Base-by-base conservation (phyloP, 2,888 invertebrate genomes). In the Brassicogethes aeneus region DNA sequence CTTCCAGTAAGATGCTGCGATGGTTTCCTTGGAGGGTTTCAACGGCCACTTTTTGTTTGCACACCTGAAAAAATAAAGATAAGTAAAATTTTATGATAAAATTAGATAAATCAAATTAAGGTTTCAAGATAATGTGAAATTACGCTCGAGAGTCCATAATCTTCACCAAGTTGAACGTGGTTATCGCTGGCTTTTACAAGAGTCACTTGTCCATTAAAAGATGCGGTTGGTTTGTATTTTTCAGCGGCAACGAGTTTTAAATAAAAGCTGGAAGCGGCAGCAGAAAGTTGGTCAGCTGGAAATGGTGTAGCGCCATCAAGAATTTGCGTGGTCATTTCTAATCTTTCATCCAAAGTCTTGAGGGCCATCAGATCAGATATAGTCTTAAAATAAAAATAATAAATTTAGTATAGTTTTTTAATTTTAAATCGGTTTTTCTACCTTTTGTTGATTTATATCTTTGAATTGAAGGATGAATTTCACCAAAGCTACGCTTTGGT, bases 141-240 rank as follows among this genome's bases (percentile, higher is more conserved):
- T 73, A 93, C 92, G 71, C 82, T 77, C 56, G 81, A 77, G 53
- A 97, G 76, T 42, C 91, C 92, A 70, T 96, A 97, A 71, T 95
- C 94, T 52, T 84, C 78, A 48, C 82, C 85, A 50, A 92, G 71
- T 59, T 82, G 75, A 47, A 86, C 83, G 62, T 83, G 88, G 69
- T 87, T 91, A 62, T 92, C 87, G 57, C 81, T 80, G 43, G 95
- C 94, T 62, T 86, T 84, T 59, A 96, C 77, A 50, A 97, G 76
- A 40, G 82, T 79, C 15, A 94, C 80, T 49, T 80, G 75, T 50
- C 85, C 85, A 49, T 67, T 70, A 58, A 82, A 83, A 66, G 72
- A 76, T 43, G 65, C 69, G 36, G 60, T 69, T 40, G 80, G 87
- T 62, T 76, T 76, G 73, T 94, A 96, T 48, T 75, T 69, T 68